phyloP scores from a whole-genome alignment of 2,888 invertebrate species.

The Acrocera orbiculus region DNA sequence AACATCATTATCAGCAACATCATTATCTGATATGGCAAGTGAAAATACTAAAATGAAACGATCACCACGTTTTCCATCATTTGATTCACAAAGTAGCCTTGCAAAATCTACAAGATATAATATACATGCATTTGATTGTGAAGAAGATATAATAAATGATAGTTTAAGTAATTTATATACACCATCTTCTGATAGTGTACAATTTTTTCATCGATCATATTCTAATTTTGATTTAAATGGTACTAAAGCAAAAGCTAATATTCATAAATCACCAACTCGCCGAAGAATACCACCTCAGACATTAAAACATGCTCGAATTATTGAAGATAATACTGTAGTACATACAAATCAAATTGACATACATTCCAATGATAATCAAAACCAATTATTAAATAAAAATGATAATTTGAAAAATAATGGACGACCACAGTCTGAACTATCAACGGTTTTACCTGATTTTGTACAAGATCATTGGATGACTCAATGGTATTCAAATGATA shows the following conservation, averaged over 20 bases:
- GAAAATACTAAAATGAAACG: constrained; percentile 28
- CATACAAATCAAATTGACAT: too few species aligned
- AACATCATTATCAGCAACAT: constrained; percentile 10
- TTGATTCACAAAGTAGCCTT: constrained; percentile 32
- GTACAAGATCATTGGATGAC: constrained; percentile 77
- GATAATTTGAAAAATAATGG: too few species aligned
- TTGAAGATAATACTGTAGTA: too few species aligned
- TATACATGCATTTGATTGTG: too few species aligned
- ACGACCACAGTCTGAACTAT: constrained; percentile 15
- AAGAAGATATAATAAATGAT: too few species aligned
- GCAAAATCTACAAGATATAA: constrained; percentile 27
- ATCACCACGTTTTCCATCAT: constrained; percentile 30
- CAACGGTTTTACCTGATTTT: constrained; percentile 54
- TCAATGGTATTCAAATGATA: constrained; percentile 34
- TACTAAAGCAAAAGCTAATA: too few species aligned
- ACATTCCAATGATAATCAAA: too few species aligned
- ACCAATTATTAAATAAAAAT: too few species aligned
- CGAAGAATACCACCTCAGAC: too few species aligned
- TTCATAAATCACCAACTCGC: constrained; percentile 4
- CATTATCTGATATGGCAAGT: constrained; percentile 9
- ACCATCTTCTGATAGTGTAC: constrained; percentile 13
- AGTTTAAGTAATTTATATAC: constrained; percentile 2
- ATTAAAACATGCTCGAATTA: too few species aligned
- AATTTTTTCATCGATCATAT: constrained; percentile 28
- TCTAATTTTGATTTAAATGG: constrained; percentile 30